Percentiles rank a stretch among this genome's conserved stretches.
These are phyloP conservation scores for Daktulosphaira vitifoliae DNA, from an alignment of 1,140 invertebrate species.

Conservation along the genomic window DNA sequence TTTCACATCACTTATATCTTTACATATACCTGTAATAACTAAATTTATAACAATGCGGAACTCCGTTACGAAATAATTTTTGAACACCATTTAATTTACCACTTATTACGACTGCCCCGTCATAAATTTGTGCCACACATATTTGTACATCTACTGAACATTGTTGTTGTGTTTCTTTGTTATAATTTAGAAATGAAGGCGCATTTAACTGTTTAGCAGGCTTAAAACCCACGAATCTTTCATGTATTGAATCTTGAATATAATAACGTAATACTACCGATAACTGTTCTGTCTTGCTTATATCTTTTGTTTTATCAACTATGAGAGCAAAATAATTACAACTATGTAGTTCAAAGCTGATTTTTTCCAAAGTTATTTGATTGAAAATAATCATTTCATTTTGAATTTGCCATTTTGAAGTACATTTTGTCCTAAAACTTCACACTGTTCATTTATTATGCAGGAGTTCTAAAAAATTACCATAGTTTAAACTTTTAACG, in stretches of 20 bases:
- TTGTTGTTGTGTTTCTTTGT: conserved; percentile 22
- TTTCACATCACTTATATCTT: too few species aligned
- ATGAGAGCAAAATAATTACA: conserved; percentile 29
- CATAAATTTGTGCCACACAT: conserved; percentile 10
- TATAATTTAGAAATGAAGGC: conserved; percentile 2
- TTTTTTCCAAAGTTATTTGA: conserved; percentile 5
- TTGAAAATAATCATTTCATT: conserved; percentile 28
- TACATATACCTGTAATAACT: conserved; percentile 6
- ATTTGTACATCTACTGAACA: too few species aligned
- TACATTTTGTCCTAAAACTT: neutral
- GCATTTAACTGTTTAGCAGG: too few species aligned
- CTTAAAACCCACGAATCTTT: too few species aligned
- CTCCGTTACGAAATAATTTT: conserved; percentile 12
- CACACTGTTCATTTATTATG: too few species aligned
- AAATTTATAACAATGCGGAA: conserved; percentile 13
- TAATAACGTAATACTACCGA: too few species aligned
- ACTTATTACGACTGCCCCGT: conserved; percentile 2
- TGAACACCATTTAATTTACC: conserved; percentile 14
- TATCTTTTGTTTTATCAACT: conserved; percentile 23
- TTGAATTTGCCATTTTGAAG: conserved; percentile 18
- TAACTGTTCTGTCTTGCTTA: conserved; percentile 7
- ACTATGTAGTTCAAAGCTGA: conserved; percentile 13
- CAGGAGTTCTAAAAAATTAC: conserved; percentile 17
- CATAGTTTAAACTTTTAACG: conserved; percentile 11
- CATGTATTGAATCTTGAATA: too few species aligned